These are phyloP conservation scores for Streblospio benedicti DNA, from an alignment of 1,140 invertebrate species.

Conservation along the genomic window DNA sequence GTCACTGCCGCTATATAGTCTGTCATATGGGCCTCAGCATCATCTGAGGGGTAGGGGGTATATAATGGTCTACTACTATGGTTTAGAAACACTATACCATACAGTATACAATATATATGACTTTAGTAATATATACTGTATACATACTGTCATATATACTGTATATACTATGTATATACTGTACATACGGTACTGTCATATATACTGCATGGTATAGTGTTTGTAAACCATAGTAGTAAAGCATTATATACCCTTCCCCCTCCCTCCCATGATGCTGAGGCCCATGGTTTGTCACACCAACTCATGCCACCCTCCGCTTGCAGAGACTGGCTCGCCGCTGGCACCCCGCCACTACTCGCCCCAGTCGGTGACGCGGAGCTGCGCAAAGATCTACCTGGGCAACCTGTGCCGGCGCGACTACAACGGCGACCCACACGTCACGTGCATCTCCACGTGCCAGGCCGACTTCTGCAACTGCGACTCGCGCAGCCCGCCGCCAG, in stretches of 20 bases:
- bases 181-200: neutral
- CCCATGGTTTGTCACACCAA: neutral
- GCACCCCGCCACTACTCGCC: conserved; percentile 4
- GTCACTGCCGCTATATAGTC: too few relatives aligned
- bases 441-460: conserved; percentile 11
- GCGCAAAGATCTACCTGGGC: conserved; percentile 12
- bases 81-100: too few relatives aligned
- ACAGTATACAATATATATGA: too few relatives aligned
- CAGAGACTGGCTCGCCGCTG: neutral
- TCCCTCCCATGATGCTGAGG: neutral
- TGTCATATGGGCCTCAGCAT: too few relatives aligned
- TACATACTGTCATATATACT: too few relatives aligned
- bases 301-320: too few relatives aligned
- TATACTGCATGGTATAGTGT: neutral
- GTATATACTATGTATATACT: neutral
- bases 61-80: too few relatives aligned
- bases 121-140: too few relatives aligned
- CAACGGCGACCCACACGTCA: conserved; percentile 11
- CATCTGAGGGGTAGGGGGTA: too few relatives aligned
- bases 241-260: neutral
- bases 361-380: conserved; percentile 5
- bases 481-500: conserved; percentile 10
- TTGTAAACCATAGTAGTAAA: neutral
- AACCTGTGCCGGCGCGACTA: conserved; percentile 13
- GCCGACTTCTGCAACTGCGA: conserved; percentile 13